Evolutionary conservation across 2,113 vertebrate species (phyloP).

Genomic region (Apaloderma vittatum): DNA sequence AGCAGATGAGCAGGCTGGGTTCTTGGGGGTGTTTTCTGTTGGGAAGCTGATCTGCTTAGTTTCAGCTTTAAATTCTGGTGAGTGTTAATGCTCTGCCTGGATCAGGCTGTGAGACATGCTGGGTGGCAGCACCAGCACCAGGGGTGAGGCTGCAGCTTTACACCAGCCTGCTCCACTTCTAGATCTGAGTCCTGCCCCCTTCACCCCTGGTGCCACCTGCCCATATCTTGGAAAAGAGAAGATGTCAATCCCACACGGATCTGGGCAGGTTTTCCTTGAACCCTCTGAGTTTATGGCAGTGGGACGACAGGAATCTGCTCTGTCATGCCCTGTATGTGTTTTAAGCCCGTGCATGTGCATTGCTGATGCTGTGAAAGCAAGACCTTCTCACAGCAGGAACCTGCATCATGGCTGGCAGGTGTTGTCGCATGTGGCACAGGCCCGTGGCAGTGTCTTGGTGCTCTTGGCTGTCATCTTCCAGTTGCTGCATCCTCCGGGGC

Average conservation of each 20-base stretch:
- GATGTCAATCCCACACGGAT: accelerated
- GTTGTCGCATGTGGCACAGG: not conserved
- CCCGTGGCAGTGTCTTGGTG: not conserved
- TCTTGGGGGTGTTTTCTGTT: not conserved
- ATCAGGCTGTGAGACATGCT: not conserved
- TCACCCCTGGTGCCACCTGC: too few species aligned
- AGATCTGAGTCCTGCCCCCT: too few species aligned
- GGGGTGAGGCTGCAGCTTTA: not conserved
- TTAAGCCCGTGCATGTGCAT: accelerated
- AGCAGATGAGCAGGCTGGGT: not conserved
- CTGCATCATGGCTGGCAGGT: not conserved
- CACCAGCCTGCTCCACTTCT: not conserved
- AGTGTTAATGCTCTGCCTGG: not conserved
- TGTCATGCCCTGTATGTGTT: not conserved
- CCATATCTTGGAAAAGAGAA: not conserved
- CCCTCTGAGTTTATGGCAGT: not conserved
- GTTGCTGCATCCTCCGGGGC: not conserved
- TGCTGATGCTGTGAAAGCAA: not conserved
- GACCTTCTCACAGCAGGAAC: not conserved
- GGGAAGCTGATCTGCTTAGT: not conserved
- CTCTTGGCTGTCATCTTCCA: not conserved
- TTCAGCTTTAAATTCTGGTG: not conserved
- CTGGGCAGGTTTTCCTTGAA: not conserved
- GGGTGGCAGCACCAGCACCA: not conserved
- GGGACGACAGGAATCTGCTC: not conserved